Percentiles rank a stretch among this genome's conserved stretches.
Evolutionary conservation across 2,888 invertebrate genomes (phyloP).

Genomic region (Thecophora atra): DNA sequence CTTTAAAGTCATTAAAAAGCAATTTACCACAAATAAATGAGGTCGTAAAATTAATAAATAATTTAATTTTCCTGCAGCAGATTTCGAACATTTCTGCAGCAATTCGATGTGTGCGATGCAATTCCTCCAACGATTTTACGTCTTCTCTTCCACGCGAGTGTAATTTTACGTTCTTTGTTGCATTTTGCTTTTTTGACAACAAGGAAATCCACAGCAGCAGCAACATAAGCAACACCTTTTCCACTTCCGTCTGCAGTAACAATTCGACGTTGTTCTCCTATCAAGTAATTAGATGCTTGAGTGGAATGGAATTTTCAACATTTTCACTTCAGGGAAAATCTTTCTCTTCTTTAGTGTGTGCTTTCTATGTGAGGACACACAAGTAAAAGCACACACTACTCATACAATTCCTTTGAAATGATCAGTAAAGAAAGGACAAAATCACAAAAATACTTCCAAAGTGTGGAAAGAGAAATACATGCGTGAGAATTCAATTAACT

Average conservation of each 20-base stretch:
- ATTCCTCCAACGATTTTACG: too few species aligned
- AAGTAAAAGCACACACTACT: neutral
- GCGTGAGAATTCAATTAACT: conserved; percentile 21
- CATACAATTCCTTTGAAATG: neutral
- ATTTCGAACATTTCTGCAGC: too few species aligned
- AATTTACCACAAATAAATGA: too few species aligned
- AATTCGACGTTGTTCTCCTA: neutral
- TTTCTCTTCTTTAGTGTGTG: too few species aligned
- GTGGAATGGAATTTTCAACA: conserved; percentile 20
- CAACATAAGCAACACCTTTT: neutral
- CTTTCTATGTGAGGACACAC: neutral
- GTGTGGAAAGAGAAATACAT: conserved; percentile 5
- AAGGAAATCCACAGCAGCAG: too few species aligned
- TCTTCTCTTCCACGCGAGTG: too few species aligned
- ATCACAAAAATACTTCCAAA: neutral
- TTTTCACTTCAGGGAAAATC: neutral
- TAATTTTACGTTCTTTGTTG: neutral
- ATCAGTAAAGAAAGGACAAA: conserved; percentile 1
- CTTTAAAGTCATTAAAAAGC: too few species aligned
- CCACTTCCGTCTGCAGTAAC: neutral
- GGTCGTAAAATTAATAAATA: too few species aligned
- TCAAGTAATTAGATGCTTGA: conserved; percentile 31
- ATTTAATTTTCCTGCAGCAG: too few species aligned
- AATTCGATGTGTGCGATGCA: too few species aligned
- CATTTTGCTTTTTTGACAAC: neutral